Evolutionary conservation across 2,888 invertebrate species (phyloP).

Genomic region (Lasius fuliginosus): DNA sequence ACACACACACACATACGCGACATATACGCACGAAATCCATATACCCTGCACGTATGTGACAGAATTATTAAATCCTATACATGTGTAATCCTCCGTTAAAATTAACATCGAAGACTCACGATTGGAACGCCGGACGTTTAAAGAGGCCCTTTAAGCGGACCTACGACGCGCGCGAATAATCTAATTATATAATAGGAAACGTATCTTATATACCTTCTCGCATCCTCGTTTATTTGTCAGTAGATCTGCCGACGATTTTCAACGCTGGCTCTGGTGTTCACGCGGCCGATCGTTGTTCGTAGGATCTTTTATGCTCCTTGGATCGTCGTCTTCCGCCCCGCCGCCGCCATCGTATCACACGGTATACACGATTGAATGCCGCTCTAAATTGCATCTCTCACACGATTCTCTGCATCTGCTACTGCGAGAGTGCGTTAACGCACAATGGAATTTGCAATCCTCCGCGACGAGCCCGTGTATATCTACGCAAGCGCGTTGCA

Average conservation of each 20-base stretch:
- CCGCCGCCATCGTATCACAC: slow-evolving; percentile 1
- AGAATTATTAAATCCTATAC: slow-evolving; percentile 43
- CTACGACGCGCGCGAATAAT: slow-evolving; percentile 29
- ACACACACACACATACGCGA: neutral
- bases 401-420: neutral
- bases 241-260: slow-evolving; percentile 61
- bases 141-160: slow-evolving; percentile 8
- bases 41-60: slow-evolving; percentile 48
- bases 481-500: neutral
- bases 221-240: slow-evolving; percentile 75
- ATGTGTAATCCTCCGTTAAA: slow-evolving; percentile 28
- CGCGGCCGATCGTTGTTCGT: slow-evolving; percentile 23
- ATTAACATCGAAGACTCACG: slow-evolving; percentile 50
- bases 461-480: neutral
- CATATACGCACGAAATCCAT: neutral
- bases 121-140: slow-evolving; percentile 48
- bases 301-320: slow-evolving; percentile 13
- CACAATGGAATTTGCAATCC: slow-evolving; percentile 5
- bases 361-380: neutral
- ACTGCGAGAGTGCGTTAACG: neutral
- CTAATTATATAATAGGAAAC: slow-evolving; percentile 81
- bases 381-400: slow-evolving; percentile 12
- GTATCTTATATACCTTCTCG: slow-evolving; percentile 60
- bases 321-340: slow-evolving; percentile 15
- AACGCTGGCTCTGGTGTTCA: slow-evolving; percentile 32